Conservation (phyloP, 1,140 invertebrate genomes). For the Cydia pomonella region DNA sequence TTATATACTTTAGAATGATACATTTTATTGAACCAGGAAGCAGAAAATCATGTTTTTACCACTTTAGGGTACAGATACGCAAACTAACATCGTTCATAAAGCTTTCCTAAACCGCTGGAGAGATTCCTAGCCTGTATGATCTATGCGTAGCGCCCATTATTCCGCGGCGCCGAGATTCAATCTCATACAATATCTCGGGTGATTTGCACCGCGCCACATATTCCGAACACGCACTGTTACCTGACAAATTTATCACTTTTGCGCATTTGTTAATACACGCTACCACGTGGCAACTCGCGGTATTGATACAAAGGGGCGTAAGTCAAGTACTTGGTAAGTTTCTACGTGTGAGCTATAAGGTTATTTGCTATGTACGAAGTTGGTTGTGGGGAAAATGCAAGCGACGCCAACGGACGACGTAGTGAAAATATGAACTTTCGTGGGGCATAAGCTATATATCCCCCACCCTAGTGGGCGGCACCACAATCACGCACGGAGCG, state of each 20-base stretch:
- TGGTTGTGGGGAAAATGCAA: no score
- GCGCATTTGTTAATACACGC: not conserved
- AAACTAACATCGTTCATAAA: slow-evolving; percentile 27
- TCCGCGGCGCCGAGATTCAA: slow-evolving; percentile 60
- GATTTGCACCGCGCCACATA: slow-evolving; percentile 53
- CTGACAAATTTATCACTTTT: slow-evolving; percentile 70
- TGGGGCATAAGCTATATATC: no score
- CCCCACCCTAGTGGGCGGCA: no score
- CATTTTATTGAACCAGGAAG: not conserved
- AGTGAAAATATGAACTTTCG: no score
- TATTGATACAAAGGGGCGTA: not conserved
- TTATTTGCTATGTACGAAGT: no score
- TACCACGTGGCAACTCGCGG: not conserved
- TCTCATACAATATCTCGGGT: slow-evolving; percentile 68
- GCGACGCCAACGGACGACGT: no score
- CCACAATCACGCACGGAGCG: no score
- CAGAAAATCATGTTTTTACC: not conserved
- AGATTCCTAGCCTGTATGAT: slow-evolving; percentile 34
- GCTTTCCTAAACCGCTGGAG: not conserved
- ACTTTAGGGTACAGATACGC: not conserved
- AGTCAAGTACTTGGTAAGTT: not conserved
- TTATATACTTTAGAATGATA: no score
- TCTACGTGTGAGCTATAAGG: no score
- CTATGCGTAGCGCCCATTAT: slow-evolving; percentile 48
- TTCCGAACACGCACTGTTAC: slow-evolving; percentile 56